These are phyloP conservation scores for Temnothorax rugatulus DNA, from an alignment of 2,888 invertebrate genomes.

Conservation along the genomic window DNA sequence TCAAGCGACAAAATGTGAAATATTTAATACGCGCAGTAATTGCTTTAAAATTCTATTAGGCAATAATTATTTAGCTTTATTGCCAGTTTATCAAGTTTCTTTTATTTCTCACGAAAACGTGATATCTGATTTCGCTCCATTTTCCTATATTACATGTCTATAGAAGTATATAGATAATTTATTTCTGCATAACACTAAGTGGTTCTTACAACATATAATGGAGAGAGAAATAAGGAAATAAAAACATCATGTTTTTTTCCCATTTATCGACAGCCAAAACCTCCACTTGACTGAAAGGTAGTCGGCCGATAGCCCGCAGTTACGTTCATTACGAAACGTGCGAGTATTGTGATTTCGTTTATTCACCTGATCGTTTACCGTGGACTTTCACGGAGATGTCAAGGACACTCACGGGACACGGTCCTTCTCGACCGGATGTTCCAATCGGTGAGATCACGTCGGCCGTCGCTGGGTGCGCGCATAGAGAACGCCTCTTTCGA, in stretches of 20 bases:
- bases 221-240: not conserved
- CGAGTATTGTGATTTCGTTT: constrained; percentile 45
- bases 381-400: constrained; percentile 71
- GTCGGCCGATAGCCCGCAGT: not conserved
- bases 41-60: not conserved
- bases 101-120: not conserved
- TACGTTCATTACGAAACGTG: not conserved
- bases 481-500: constrained; percentile 59
- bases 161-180: not conserved
- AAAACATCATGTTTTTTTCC: not conserved
- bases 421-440: constrained; percentile 76
- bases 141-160: not conserved
- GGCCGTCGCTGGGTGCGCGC: constrained; percentile 60
- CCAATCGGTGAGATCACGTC: constrained; percentile 66
- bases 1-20: not conserved
- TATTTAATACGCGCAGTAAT: not conserved
- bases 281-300: not conserved
- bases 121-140: not conserved
- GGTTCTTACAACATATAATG: not conserved
- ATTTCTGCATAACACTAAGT: not conserved
- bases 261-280: not conserved
- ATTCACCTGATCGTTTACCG: constrained; percentile 32
- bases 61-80: not conserved
- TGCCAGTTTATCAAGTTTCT: not conserved
- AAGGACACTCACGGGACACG: constrained; percentile 70